Conservation (phyloP, 2,888 invertebrate genomes). For the Yponomeuta malinellus region DNA sequence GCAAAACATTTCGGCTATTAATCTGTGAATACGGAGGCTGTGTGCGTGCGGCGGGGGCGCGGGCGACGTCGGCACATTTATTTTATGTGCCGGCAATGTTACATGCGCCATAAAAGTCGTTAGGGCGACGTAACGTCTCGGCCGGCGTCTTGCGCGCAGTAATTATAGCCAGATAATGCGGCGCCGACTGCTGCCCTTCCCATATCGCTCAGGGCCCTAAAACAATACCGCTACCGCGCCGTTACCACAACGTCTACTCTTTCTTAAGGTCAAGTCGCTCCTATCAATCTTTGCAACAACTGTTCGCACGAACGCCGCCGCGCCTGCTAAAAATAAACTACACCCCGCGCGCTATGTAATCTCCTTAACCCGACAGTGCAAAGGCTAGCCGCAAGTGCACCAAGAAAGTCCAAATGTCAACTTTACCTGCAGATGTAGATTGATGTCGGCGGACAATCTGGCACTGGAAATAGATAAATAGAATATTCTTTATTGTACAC, state of each 20-base stretch:
- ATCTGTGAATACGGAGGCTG: slow-evolving; percentile 61
- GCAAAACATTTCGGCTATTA: slow-evolving; percentile 71
- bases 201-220: slow-evolving; percentile 24
- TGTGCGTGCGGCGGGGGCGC: slow-evolving; percentile 42
- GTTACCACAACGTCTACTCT: background rate
- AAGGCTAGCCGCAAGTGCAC: too few species aligned
- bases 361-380: slow-evolving; percentile 21
- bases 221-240: background rate
- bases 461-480: too few species aligned
- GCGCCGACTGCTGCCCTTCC: slow-evolving; percentile 51
- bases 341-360: slow-evolving; percentile 1
- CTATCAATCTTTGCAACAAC: slow-evolving; percentile 6
- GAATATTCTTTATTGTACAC: too few species aligned
- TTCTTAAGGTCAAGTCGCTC: slow-evolving; percentile 10
- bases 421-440: too few species aligned
- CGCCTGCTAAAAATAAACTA: slow-evolving; percentile 6
- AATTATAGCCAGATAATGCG: slow-evolving; percentile 71
- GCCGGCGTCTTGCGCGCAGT: slow-evolving; percentile 69
- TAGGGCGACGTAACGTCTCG: slow-evolving; percentile 73
- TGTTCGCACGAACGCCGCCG: background rate
- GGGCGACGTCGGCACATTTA: slow-evolving; percentile 68
- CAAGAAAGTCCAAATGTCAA: too few species aligned
- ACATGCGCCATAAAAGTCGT: slow-evolving; percentile 76
- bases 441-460: too few species aligned
- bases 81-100: slow-evolving; percentile 74